Conservation (phyloP, 1,140 invertebrate genomes). For the Carposina sasakii region DNA sequence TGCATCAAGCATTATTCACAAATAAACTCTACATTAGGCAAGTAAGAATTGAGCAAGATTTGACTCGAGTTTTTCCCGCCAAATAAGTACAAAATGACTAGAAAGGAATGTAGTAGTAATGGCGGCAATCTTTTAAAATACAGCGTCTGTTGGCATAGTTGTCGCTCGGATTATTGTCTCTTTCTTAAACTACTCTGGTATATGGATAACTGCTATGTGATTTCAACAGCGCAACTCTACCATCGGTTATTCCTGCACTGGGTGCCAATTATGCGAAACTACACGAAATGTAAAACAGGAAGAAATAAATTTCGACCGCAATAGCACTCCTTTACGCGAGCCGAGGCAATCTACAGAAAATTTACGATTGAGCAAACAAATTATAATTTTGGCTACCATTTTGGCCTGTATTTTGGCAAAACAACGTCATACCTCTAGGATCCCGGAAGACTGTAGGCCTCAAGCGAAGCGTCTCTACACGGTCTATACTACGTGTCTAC, state of each 20-base stretch:
- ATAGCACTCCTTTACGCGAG: no score
- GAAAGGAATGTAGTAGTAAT: slow-evolving; percentile 34
- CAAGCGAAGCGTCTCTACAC: slow-evolving; percentile 64
- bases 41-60: slow-evolving; percentile 62
- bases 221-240: no score
- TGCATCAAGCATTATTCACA: slow-evolving; percentile 43
- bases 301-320: no score
- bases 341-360: background rate
- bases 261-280: no score
- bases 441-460: slow-evolving; percentile 56
- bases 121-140: slow-evolving; percentile 41
- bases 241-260: no score
- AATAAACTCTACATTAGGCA: slow-evolving; percentile 50
- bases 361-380: slow-evolving; percentile 49
- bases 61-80: slow-evolving; percentile 39
- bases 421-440: slow-evolving; percentile 31
- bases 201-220: no score
- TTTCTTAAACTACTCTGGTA: slow-evolving; percentile 52
- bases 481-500: slow-evolving; percentile 66
- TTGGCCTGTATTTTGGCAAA: slow-evolving; percentile 60
- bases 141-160: slow-evolving; percentile 55
- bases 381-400: slow-evolving; percentile 44
- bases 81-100: slow-evolving; percentile 29
- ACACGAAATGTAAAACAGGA: no score
- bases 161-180: slow-evolving; percentile 62